Conservation (phyloP, 2,113 vertebrate species). For the Glaucidium brasilianum region DNA sequence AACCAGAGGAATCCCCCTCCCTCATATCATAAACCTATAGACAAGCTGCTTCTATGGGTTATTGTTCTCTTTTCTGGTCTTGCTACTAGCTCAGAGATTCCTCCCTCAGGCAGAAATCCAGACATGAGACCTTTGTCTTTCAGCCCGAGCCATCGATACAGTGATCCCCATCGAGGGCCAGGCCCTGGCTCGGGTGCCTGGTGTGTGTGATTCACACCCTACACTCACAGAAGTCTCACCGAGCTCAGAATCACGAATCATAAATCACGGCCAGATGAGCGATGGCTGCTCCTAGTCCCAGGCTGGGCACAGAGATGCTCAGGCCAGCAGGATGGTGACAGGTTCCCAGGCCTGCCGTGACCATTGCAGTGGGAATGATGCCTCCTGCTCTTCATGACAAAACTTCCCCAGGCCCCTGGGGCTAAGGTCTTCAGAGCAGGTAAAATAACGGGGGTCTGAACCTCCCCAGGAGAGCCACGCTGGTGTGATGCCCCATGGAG, state of each 20-base stretch:
- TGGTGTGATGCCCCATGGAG: background rate
- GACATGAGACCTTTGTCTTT: background rate
- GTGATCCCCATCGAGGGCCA: rapidly evolving
- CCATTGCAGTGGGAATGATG: rapidly evolving
- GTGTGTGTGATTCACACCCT: rapidly evolving
- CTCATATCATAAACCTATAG: rapidly evolving
- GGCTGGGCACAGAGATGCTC: background rate
- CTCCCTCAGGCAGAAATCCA: background rate
- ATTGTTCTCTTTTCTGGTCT: background rate
- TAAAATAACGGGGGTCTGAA: background rate
- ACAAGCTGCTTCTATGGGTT: rapidly evolving
- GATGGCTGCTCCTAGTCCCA: background rate
- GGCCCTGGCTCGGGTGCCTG: rapidly evolving
- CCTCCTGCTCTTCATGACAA: background rate
- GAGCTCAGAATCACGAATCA: background rate
- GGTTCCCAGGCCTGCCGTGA: background rate
- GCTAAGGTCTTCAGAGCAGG: background rate
- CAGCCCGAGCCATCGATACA: rapidly evolving
- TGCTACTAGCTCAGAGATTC: background rate
- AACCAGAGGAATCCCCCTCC: background rate
- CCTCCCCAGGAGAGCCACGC: rapidly evolving
- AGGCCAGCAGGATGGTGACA: too few relatives aligned
- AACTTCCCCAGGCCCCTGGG: background rate
- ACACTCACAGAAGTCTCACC: rapidly evolving
- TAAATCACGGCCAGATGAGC: background rate